Percentiles rank a stretch among this genome's conserved stretches.
Conservation (phyloP, 2,113 vertebrate species). For the Heteronetta atricapilla region DNA sequence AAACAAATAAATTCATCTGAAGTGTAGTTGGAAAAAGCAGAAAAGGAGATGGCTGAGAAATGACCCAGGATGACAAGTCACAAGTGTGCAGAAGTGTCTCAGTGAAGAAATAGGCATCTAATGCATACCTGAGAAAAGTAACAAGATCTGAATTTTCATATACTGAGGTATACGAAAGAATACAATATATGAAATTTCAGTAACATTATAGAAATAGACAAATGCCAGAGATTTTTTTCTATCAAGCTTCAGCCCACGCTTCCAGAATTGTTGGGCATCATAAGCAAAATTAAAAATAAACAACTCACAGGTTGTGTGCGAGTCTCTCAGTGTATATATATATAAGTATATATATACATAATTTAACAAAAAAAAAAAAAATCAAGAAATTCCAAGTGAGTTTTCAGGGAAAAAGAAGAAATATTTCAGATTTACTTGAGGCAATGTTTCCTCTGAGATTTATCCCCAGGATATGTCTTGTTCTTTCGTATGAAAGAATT, state of each 20-base stretch:
- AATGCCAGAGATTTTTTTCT: neutral
- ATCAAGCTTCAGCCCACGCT: neutral
- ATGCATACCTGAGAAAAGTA: neutral
- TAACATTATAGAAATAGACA: neutral
- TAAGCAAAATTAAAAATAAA: neutral
- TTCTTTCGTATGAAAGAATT: constrained; percentile 17
- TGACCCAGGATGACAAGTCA: neutral
- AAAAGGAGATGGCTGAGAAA: neutral
- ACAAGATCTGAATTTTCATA: neutral
- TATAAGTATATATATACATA: too few species aligned
- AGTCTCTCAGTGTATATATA: neutral
- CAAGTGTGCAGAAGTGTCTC: neutral
- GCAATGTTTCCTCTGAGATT: constrained; percentile 5
- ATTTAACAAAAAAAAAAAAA: neutral
- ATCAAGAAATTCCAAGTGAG: neutral
- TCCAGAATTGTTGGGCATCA: neutral
- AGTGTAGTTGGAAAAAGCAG: neutral
- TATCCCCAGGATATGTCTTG: neutral
- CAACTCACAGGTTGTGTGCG: neutral
- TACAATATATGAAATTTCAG: too few species aligned
- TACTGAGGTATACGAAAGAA: neutral
- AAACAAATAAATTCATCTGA: neutral
- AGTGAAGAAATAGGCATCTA: neutral
- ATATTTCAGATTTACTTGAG: neutral
- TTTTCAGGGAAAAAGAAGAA: neutral